These are phyloP conservation scores for Agapornis canus DNA, from an alignment of 2,797 vertebrate genomes.

Conservation along the genomic window DNA sequence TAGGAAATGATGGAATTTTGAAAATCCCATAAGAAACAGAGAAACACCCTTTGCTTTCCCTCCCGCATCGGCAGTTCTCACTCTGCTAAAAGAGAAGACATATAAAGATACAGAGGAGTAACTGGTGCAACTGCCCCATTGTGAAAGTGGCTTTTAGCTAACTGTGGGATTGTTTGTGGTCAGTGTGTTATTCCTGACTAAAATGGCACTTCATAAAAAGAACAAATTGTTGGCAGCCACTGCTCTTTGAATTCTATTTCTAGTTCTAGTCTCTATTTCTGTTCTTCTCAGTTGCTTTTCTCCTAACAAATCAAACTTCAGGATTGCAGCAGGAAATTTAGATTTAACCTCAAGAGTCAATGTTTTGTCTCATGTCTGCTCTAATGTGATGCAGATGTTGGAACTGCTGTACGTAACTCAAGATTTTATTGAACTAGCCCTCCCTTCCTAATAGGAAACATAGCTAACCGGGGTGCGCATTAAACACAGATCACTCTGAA, in stretches of 20 bases:
- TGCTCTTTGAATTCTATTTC: constrained; percentile 67
- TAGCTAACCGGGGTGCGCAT: constrained; percentile 54
- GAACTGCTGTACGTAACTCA: constrained; percentile 72
- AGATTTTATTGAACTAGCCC: constrained; percentile 72
- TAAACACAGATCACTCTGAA: constrained; percentile 62
- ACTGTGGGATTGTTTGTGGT: constrained; percentile 55
- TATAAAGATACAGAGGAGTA: background rate
- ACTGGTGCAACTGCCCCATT: background rate
- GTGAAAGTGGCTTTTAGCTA: constrained; percentile 16
- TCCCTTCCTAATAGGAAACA: constrained; percentile 77
- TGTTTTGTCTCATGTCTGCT: constrained; percentile 82
- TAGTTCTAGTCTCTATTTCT: constrained; percentile 56
- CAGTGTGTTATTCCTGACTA: constrained; percentile 53
- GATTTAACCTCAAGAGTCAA: constrained; percentile 80
- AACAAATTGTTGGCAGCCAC: constrained; percentile 67
- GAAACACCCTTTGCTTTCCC: constrained; percentile 55
- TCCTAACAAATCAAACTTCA: constrained; percentile 75
- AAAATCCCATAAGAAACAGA: constrained; percentile 18
- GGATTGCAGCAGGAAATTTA: constrained; percentile 81
- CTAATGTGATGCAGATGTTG: constrained; percentile 81
- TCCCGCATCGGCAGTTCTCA: background rate
- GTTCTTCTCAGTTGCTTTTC: constrained; percentile 68
- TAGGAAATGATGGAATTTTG: constrained; percentile 64
- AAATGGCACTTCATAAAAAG: constrained; percentile 68
- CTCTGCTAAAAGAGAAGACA: background rate